Conservation (phyloP, 2,113 vertebrate genomes). For the Bos javanicus region DNA sequence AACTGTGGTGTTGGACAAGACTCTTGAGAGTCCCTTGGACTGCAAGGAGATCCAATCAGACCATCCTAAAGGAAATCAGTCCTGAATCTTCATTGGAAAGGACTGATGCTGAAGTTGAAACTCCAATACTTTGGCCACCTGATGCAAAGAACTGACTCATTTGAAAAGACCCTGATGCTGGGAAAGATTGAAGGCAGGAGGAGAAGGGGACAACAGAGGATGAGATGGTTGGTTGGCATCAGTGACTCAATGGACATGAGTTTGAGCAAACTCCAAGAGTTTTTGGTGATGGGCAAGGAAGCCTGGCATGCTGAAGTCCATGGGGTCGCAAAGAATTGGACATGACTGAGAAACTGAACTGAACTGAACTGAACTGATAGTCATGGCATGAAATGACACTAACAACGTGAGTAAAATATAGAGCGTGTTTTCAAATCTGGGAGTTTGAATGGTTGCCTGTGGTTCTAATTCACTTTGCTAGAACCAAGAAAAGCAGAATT, state of each 20-base stretch:
- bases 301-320: background rate
- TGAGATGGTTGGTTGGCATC: background rate
- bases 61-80: background rate
- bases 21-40: background rate
- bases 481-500: background rate
- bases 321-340: fast-evolving
- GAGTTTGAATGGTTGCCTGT: background rate
- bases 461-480: background rate
- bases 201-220: background rate
- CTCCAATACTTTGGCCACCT: background rate
- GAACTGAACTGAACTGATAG: background rate
- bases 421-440: background rate
- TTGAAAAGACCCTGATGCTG: background rate
- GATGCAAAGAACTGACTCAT: background rate
- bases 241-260: background rate
- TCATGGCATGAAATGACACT: background rate
- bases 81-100: background rate
- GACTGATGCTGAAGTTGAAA: background rate
- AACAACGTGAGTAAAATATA: background rate
- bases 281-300: background rate
- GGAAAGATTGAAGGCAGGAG: background rate
- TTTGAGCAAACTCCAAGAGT: fast-evolving
- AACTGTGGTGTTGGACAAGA: background rate
- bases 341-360: background rate
- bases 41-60: background rate